These are phyloP conservation scores for Geodia barretti DNA, from an alignment of 37 sponge, comb jelly and placozoan species.

Conservation along the genomic window DNA sequence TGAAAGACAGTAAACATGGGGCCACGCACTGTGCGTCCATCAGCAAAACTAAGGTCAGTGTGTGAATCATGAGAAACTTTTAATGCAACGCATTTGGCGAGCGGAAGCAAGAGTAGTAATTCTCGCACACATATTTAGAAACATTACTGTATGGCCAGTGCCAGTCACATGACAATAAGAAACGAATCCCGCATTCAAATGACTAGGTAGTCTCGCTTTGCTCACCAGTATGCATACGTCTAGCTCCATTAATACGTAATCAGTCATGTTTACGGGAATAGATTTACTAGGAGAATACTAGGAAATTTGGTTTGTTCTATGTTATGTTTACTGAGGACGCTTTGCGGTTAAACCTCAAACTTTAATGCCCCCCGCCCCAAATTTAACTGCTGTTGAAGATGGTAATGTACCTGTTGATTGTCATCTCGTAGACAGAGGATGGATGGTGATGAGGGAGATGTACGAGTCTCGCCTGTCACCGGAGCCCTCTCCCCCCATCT, in stretches of 20 bases:
- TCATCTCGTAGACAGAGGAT: constrained; percentile 80
- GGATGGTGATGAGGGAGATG: constrained; percentile 66
- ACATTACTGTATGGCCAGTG: too few relatives aligned
- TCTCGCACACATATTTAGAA: too few relatives aligned
- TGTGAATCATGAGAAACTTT: background rate
- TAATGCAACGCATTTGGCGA: background rate
- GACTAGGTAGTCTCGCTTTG: too few relatives aligned
- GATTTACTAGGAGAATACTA: too few relatives aligned
- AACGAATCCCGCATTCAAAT: too few relatives aligned
- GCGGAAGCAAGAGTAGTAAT: background rate
- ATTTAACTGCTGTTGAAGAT: constrained; percentile 77
- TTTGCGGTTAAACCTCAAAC: too few relatives aligned
- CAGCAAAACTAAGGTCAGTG: constrained; percentile 67
- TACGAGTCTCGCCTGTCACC: constrained; percentile 42
- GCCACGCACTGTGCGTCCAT: constrained; percentile 83
- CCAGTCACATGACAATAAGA: background rate
- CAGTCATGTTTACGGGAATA: too few relatives aligned
- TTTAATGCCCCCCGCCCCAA: constrained; percentile 19
- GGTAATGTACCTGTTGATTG: constrained; percentile 72
- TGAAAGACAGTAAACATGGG: constrained; percentile 78
- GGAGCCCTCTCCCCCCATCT: constrained; percentile 26
- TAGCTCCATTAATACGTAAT: too few relatives aligned
- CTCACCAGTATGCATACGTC: too few relatives aligned
- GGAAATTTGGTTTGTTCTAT: too few relatives aligned
- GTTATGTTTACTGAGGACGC: too few relatives aligned